A percentile compares a stretch with the other conserved stretches of the same genome.
Conservation (phyloP, 2,113 vertebrate species). For the Ceyx melanurus region DNA sequence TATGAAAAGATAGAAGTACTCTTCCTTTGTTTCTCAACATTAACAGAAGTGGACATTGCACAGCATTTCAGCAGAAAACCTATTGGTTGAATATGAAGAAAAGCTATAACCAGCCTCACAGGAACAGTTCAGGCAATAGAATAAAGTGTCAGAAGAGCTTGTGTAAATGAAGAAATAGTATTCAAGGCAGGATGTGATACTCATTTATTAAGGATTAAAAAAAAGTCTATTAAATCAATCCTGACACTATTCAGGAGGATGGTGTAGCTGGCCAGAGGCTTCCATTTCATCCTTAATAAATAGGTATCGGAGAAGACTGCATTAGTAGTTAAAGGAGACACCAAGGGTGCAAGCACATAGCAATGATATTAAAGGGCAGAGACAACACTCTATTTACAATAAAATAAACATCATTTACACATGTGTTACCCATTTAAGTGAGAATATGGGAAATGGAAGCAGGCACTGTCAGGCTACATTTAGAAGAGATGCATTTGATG, state of each 20-base stretch:
- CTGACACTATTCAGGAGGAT: background rate
- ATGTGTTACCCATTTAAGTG: slow-evolving; percentile 61
- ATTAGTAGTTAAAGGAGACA: slow-evolving; percentile 18
- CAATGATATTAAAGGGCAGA: slow-evolving; percentile 21
- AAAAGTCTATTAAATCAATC: background rate
- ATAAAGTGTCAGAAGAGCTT: background rate
- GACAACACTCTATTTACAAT: slow-evolving; percentile 59
- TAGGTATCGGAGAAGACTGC: background rate
- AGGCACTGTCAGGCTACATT: slow-evolving; percentile 65
- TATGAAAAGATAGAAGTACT: background rate
- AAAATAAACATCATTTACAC: slow-evolving; percentile 61
- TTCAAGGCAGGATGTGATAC: background rate
- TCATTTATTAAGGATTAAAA: background rate
- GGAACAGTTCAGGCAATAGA: background rate
- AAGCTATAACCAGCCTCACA: background rate
- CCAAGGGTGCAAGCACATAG: background rate
- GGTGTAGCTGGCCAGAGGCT: background rate
- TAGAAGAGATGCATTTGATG: slow-evolving; percentile 60
- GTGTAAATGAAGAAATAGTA: background rate
- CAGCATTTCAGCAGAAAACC: background rate
- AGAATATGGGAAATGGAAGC: slow-evolving; percentile 59
- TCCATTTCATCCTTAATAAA: background rate
- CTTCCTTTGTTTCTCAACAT: background rate
- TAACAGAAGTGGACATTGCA: background rate
- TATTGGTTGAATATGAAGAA: background rate